Conservation (phyloP, 2,113 vertebrate genomes). For the Indri indri region DNA sequence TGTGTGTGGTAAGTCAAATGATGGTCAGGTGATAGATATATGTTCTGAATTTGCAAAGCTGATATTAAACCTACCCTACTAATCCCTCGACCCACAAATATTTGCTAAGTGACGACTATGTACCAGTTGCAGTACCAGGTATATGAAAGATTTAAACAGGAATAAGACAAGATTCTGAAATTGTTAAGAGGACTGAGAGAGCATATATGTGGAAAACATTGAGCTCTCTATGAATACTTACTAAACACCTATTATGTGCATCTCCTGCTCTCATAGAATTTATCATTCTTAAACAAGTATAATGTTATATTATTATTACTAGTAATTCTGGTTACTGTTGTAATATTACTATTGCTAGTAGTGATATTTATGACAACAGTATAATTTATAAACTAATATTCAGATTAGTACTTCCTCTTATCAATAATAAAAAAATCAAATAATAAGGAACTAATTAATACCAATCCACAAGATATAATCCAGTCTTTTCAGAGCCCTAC, state of each 20-base stretch:
- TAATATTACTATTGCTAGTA: neutral
- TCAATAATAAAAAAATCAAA: neutral
- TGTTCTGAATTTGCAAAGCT: neutral
- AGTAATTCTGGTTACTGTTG: neutral
- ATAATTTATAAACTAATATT: conserved; percentile 5
- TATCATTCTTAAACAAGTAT: neutral
- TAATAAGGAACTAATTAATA: neutral
- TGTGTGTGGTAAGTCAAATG: neutral
- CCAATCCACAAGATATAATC: neutral
- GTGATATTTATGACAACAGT: neutral
- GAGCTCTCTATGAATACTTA: neutral
- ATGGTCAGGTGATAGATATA: neutral
- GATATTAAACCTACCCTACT: neutral
- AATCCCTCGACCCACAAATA: neutral
- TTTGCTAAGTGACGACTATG: neutral
- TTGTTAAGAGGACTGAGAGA: neutral
- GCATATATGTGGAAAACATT: neutral
- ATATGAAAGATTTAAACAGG: neutral
- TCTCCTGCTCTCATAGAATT: neutral
- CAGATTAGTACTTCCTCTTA: neutral
- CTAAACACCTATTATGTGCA: neutral
- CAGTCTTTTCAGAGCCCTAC: neutral
- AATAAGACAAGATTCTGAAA: neutral
- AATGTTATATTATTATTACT: neutral
- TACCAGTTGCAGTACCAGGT: neutral